Evolutionary conservation across 2,888 invertebrate genomes (phyloP), one percentile per base, ranked within the genome.

Genomic region (Diploptera punctata): DNA sequence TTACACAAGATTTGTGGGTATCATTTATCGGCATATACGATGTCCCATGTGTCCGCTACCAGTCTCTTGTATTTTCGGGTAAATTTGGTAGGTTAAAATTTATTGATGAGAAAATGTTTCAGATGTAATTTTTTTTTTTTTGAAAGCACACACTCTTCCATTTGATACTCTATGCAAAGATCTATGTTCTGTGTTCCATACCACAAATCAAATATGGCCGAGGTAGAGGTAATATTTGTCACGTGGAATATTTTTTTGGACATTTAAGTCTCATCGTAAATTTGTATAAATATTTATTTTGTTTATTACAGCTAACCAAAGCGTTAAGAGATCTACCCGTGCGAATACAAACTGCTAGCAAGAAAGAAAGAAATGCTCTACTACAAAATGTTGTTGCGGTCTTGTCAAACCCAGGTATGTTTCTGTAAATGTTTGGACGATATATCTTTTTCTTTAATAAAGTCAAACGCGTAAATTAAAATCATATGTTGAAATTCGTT

Each of bases 241-340:
- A 84, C 84, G 84, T 84, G 84, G 82, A 82, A 54, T 19, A 24
- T 31, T 79, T 65, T 29, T 16, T 44, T 9, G n/a, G 13, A 13
- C 72, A 57, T 38, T 61, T 65, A 13, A 44, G 16, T 65, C 7
- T n/a, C 52, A 18, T 13, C 31, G 3, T 9, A 21, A 43, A 61
- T 57, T 44, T 38, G 16, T 21, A 38, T 33, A 54, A 31, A 5
- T 57, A 21, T 29, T 24, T 62, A 69, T 65, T 61, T 52, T 76
- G 74, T 75, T 75, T 75, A 44, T 83, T 83, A 73, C 84, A 92
- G 91, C 84, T 91, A 77, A 83, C 88, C 77, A 90, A 87, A 83
- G 89, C 87, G 80, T 84, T 93, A 77, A 91, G 91, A 83, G 92
- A 93, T 85, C 85, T 93, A 79, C 90, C 91, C 72, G 87, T 88